A percentile compares a stretch with the other conserved stretches of the same genome.
phyloP scores from a whole-genome alignment of 2,888 invertebrate genomes.

The Lobophora halterata region DNA sequence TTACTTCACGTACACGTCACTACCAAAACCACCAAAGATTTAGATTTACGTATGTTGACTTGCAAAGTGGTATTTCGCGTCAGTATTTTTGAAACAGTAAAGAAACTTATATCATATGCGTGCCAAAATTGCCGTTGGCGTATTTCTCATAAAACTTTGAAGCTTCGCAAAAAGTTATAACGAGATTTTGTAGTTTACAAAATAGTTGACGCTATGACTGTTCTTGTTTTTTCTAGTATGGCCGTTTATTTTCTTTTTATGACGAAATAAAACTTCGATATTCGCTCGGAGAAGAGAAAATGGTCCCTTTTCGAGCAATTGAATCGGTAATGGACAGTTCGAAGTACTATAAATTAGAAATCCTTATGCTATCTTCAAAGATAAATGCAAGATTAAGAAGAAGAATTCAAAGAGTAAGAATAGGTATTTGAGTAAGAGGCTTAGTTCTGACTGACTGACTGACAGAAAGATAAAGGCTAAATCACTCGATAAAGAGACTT shows the following conservation, averaged over 20 bases:
- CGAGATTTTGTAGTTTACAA: conserved; percentile 26
- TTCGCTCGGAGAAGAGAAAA: conserved; percentile 13
- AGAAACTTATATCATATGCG: too few species aligned
- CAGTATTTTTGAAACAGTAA: too few species aligned
- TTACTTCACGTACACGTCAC: conserved; percentile 28
- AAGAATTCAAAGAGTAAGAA: too few species aligned
- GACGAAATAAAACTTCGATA: conserved; percentile 27
- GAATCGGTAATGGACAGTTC: conserved; percentile 16
- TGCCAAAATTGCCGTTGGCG: conserved; percentile 1
- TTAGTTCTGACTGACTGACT: too few species aligned
- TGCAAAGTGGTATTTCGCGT: too few species aligned
- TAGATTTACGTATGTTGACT: too few species aligned
- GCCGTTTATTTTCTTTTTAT: conserved; percentile 30
- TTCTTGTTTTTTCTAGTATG: conserved; percentile 25
- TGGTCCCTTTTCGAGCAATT: conserved; percentile 16
- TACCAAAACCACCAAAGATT: too few species aligned
- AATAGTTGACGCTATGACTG: conserved; percentile 22
- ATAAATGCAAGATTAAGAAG: too few species aligned
- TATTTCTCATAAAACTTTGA: conserved; percentile 19
- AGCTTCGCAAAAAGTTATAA: conserved; percentile 27
- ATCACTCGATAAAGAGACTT: too few species aligned
- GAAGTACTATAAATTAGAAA: conserved; percentile 3
- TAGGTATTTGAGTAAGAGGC: too few species aligned
- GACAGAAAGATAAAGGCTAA: too few species aligned
- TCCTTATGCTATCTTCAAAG: too few species aligned